A percentile compares a stretch with the other conserved stretches of the same genome.
phyloP scores from a whole-genome alignment of 2,888 invertebrate genomes.

The Tiliacea aurago region DNA sequence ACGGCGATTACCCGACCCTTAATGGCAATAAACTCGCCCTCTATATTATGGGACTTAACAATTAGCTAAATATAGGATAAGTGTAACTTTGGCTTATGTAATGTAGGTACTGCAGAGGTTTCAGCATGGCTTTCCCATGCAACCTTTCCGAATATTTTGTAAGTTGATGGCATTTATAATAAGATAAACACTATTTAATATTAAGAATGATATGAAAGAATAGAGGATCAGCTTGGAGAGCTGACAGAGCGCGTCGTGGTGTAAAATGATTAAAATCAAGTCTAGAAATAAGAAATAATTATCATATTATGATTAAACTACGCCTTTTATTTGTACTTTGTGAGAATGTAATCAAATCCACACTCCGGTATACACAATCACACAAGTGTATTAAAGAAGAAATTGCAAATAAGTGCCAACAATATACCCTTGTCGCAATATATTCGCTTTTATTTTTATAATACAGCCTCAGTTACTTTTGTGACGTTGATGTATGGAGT shows the following conservation, averaged over 20 bases:
- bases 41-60: neutral
- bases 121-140: neutral
- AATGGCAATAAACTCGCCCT: neutral
- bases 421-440: slow-evolving; percentile 27
- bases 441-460: slow-evolving; percentile 42
- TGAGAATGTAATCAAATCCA: too few species aligned
- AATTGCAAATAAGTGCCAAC: slow-evolving; percentile 29
- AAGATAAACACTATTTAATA: neutral
- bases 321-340: too few species aligned
- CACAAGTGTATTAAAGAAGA: slow-evolving; percentile 29
- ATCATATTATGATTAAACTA: neutral
- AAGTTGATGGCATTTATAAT: neutral
- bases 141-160: neutral
- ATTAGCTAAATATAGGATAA: neutral
- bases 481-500: slow-evolving; percentile 59
- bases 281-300: neutral
- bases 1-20: too few species aligned
- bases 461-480: slow-evolving; percentile 40
- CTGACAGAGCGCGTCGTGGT: neutral
- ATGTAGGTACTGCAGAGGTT: neutral
- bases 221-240: neutral
- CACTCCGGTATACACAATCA: too few species aligned
- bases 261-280: neutral
- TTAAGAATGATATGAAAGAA: neutral
- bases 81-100: neutral